Evolutionary conservation across 2,113 vertebrate genomes (phyloP).

Genomic region (Synodontis membranacea): DNA sequence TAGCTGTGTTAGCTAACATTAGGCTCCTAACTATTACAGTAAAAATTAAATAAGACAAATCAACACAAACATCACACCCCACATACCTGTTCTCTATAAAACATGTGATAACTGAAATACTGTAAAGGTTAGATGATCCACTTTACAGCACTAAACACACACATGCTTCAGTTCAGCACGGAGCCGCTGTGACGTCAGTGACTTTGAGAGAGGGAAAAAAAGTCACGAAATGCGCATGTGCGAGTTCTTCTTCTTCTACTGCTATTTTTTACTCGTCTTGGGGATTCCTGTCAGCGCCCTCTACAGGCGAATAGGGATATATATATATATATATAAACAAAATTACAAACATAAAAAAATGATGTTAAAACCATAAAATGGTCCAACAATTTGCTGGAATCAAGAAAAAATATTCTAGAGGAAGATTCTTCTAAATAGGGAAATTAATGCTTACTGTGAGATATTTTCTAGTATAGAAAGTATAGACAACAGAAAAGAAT

Average conservation of each 20-base stretch:
- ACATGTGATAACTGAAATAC: not conserved
- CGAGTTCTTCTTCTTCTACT: not conserved
- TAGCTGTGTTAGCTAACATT: not conserved
- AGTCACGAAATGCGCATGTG: not conserved
- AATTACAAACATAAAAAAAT: no score
- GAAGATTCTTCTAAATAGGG: no score
- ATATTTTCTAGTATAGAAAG: no score
- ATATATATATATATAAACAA: no score
- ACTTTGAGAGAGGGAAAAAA: not conserved
- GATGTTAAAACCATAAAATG: not conserved
- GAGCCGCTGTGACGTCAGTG: constrained; percentile 15
- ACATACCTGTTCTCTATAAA: not conserved
- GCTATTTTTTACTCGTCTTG: not conserved
- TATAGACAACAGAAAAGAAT: no score
- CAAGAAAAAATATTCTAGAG: no score
- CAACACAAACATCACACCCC: no score
- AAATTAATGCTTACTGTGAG: no score
- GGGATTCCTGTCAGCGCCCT: not conserved
- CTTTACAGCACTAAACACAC: not conserved
- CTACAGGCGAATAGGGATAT: no score
- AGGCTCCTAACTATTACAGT: not conserved
- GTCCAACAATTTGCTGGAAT: no score
- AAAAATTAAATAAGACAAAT: not conserved
- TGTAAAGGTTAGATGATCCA: not conserved
- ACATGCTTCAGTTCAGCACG: not conserved